phyloP scores from a whole-genome alignment of 2,797 vertebrate species.

The Pangasius sanitwongsei region DNA sequence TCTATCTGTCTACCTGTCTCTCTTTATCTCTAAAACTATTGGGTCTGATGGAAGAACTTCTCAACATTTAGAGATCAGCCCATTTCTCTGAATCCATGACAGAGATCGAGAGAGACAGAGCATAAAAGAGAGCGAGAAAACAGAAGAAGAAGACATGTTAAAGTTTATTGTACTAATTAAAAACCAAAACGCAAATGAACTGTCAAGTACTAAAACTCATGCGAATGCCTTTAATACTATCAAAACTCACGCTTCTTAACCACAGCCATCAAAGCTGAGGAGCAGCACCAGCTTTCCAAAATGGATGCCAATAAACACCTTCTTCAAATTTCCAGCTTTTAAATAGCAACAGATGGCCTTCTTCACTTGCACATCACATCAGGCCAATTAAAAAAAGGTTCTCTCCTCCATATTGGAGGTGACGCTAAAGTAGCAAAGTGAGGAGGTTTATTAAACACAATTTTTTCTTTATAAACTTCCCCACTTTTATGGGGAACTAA shows the following conservation, averaged over 20 bases:
- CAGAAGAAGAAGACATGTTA: background rate
- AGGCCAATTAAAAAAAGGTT: conserved; percentile 19
- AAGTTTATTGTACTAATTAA: conserved; percentile 23
- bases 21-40: background rate
- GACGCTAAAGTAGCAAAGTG: background rate
- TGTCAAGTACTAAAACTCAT: conserved; percentile 31
- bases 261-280: conserved; percentile 66
- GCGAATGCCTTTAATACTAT: conserved; percentile 55
- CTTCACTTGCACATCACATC: conserved; percentile 48
- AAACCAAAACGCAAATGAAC: background rate
- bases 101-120: background rate
- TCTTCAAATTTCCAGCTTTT: conserved; percentile 67
- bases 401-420: background rate
- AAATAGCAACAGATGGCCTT: conserved; percentile 61
- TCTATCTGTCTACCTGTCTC: background rate
- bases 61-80: background rate
- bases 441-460: background rate
- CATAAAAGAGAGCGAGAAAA: background rate
- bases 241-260: conserved; percentile 52
- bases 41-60: background rate
- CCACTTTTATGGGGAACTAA: background rate
- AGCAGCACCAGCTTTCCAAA: conserved; percentile 67
- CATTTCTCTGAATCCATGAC: background rate
- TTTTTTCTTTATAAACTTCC: background rate
- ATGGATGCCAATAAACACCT: conserved; percentile 77